Evolutionary conservation across 2,888 invertebrate species (phyloP).

Genomic region (Pollenia angustigena): DNA sequence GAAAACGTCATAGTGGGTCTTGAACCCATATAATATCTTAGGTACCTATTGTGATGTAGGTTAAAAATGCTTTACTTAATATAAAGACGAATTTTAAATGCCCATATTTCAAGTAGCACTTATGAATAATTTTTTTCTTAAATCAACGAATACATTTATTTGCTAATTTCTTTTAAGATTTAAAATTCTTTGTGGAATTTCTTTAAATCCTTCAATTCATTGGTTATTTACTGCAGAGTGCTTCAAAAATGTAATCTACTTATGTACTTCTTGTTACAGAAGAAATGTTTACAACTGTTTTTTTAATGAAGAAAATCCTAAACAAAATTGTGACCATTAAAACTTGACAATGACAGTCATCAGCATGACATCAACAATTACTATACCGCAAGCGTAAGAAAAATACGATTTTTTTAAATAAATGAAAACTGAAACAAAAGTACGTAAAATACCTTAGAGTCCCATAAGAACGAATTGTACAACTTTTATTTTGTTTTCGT

Average conservation of each 20-base stretch:
- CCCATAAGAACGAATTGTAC: slow-evolving; percentile 27
- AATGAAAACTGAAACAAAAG: slow-evolving; percentile 18
- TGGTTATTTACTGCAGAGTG: not conserved
- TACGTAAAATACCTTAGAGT: not conserved
- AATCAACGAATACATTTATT: too few relatives aligned
- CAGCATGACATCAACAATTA: slow-evolving; percentile 54
- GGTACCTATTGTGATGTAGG: too few relatives aligned
- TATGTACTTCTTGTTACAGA: not conserved
- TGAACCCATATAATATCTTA: too few relatives aligned
- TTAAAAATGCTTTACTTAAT: too few relatives aligned
- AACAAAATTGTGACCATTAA: slow-evolving; percentile 14
- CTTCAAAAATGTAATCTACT: not conserved
- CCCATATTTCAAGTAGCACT: too few relatives aligned
- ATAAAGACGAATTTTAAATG: too few relatives aligned
- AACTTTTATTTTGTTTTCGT: slow-evolving; percentile 40
- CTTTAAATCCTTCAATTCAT: too few relatives aligned
- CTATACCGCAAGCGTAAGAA: slow-evolving; percentile 25
- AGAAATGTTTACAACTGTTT: not conserved
- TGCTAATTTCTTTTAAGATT: too few relatives aligned
- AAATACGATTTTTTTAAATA: slow-evolving; percentile 12
- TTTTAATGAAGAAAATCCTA: slow-evolving; percentile 6
- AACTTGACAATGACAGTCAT: slow-evolving; percentile 53
- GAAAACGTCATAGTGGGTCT: too few relatives aligned
- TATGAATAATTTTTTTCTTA: too few relatives aligned
- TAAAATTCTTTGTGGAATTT: too few relatives aligned